phyloP scores from a whole-genome alignment of 2,797 vertebrate species.

The Tragelaphus oryx region DNA sequence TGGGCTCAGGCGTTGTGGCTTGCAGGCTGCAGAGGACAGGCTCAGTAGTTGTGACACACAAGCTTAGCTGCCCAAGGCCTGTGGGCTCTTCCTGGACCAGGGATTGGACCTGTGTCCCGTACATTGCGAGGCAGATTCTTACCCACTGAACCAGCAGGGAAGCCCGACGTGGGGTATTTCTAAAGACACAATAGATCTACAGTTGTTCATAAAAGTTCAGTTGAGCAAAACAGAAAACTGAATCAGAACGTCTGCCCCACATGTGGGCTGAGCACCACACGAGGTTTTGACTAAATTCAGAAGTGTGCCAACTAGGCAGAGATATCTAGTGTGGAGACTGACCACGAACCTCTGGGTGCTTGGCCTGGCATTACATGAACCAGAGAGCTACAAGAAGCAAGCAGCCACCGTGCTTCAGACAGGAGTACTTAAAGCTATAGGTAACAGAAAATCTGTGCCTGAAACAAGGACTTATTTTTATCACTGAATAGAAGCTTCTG shows the following conservation, averaged over 20 bases:
- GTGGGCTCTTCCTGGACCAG: not conserved
- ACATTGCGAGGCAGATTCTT: not conserved
- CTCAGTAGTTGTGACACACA: not conserved
- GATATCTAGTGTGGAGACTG: not conserved
- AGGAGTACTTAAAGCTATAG: not conserved
- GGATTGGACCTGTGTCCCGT: not conserved
- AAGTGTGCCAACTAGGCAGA: accelerated
- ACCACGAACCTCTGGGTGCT: too few relatives aligned
- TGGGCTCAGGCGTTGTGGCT: not conserved
- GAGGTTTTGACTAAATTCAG: not conserved
- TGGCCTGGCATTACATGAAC: not conserved
- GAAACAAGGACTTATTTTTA: not conserved
- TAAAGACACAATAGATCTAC: not conserved
- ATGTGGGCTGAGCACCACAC: not conserved
- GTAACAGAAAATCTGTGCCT: not conserved
- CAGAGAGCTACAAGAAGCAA: accelerated
- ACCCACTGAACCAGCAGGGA: not conserved
- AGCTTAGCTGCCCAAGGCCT: not conserved
- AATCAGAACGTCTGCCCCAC: not conserved
- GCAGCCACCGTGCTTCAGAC: accelerated
- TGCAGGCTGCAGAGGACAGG: not conserved
- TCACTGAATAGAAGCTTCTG: not conserved
- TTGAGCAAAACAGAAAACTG: not conserved
- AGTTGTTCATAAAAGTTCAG: not conserved
- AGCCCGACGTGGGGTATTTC: accelerated